Conservation (phyloP, 1,140 invertebrate species). For the Popillia japonica region DNA sequence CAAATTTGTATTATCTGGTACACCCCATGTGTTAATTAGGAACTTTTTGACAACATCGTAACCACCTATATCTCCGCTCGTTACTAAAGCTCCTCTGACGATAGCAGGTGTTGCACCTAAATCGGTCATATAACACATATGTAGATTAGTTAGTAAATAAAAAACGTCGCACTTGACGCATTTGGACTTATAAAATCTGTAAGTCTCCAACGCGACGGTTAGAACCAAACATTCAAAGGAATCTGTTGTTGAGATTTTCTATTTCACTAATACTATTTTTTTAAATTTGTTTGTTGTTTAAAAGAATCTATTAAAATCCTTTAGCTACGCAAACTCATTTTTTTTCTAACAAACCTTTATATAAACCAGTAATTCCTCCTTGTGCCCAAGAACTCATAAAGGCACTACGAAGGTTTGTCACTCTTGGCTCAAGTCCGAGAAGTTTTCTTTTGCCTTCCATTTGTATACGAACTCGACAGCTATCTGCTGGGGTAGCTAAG, state of each 20-base stretch:
- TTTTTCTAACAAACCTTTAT: background rate
- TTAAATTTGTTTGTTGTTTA: too few relatives aligned
- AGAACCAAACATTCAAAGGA: too few relatives aligned
- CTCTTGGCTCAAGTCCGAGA: slow-evolving; percentile 81
- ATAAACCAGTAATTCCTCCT: background rate
- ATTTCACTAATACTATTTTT: too few relatives aligned
- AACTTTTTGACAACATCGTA: slow-evolving; percentile 89
- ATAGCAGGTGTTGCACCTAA: slow-evolving; percentile 84
- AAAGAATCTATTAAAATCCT: too few relatives aligned
- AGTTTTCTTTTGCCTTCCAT: slow-evolving; percentile 85
- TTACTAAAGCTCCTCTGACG: slow-evolving; percentile 83
- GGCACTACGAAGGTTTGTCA: slow-evolving; percentile 56
- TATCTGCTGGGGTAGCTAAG: slow-evolving; percentile 86
- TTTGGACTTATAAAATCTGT: too few relatives aligned
- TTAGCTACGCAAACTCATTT: too few relatives aligned
- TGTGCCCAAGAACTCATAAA: background rate
- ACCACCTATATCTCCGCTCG: slow-evolving; percentile 86
- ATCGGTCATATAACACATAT: too few relatives aligned
- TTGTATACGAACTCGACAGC: slow-evolving; percentile 94
- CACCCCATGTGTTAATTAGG: slow-evolving; percentile 76
- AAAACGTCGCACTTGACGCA: too few relatives aligned
- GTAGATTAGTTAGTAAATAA: too few relatives aligned
- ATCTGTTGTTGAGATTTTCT: too few relatives aligned
- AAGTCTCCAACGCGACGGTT: too few relatives aligned
- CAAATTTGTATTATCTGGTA: slow-evolving; percentile 80